Conservation (phyloP, 2,113 vertebrate species). For the Trinectes maculatus region DNA sequence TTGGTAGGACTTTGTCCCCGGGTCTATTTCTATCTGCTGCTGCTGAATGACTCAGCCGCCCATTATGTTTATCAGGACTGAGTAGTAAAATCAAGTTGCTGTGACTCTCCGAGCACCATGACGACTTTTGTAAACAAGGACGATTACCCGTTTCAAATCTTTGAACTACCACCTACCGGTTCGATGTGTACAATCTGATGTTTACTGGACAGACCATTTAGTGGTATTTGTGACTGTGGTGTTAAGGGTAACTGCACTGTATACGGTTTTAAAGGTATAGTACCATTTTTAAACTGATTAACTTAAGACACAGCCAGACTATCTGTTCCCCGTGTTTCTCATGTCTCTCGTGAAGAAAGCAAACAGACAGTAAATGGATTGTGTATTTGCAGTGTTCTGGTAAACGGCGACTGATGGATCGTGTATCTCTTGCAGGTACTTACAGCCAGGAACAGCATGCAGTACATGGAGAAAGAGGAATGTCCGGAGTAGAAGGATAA, state of each 20-base stretch:
- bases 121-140: too few species aligned
- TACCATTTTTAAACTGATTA: too few species aligned
- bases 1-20: slow-evolving; percentile 46
- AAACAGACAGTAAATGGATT: not conserved
- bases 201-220: too few species aligned
- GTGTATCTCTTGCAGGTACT: slow-evolving; percentile 75
- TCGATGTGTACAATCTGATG: too few species aligned
- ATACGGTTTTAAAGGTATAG: too few species aligned
- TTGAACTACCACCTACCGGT: too few species aligned
- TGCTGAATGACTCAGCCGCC: slow-evolving; percentile 37
- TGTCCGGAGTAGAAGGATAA: slow-evolving; percentile 97
- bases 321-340: too few species aligned
- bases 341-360: too few species aligned
- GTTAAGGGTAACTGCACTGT: too few species aligned
- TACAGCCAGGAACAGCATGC: slow-evolving; percentile 95
- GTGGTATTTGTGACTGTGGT: too few species aligned
- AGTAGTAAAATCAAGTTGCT: slow-evolving; percentile 3
- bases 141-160: too few species aligned
- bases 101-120: not conserved
- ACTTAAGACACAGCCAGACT: too few species aligned
- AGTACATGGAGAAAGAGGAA: slow-evolving; percentile 98
- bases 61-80: slow-evolving; percentile 12
- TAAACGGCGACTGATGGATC: not conserved
- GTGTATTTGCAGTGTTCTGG: not conserved
- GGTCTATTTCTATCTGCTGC: slow-evolving; percentile 47